Evolutionary conservation across 53 echinoderm and acorn worm species (phyloP).

Genomic region (Holothuria scabra): DNA sequence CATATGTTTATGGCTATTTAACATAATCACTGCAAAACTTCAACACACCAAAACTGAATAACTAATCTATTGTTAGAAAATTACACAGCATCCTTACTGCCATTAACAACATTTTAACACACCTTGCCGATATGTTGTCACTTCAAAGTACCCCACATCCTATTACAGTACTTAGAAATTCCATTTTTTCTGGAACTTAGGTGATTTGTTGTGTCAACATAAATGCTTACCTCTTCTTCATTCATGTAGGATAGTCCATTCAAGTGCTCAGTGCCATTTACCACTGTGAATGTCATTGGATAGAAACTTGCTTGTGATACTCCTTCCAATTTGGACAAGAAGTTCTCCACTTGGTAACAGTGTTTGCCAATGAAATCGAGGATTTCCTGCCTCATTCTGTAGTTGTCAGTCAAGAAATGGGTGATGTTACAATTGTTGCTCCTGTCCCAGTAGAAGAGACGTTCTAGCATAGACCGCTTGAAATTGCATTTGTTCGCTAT

Average conservation of each 20-base stretch:
- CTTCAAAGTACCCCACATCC: too few relatives aligned
- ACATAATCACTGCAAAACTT: too few relatives aligned
- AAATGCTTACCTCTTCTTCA: neutral
- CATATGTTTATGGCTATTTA: too few relatives aligned
- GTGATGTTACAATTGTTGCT: conserved; percentile 25
- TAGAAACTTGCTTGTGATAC: too few relatives aligned
- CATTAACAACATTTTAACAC: too few relatives aligned
- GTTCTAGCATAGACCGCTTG: conserved; percentile 57
- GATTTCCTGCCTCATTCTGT: conserved; percentile 54
- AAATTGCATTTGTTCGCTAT: conserved; percentile 30
- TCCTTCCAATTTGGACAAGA: conserved; percentile 54
- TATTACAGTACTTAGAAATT: too few relatives aligned
- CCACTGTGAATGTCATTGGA: neutral
- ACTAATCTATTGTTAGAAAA: too few relatives aligned
- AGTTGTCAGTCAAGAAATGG: conserved; percentile 58
- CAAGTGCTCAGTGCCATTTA: neutral
- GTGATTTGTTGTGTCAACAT: too few relatives aligned
- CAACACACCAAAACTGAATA: too few relatives aligned
- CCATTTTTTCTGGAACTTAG: too few relatives aligned
- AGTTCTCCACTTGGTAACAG: conserved; percentile 26
- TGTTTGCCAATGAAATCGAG: conserved; percentile 50
- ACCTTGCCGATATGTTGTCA: too few relatives aligned
- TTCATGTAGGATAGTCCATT: conserved; percentile 17
- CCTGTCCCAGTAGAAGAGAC: conserved; percentile 48
- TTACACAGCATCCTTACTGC: too few relatives aligned